phyloP scores from a whole-genome alignment of 2,797 vertebrate genomes.

The Dryobates pubescens region DNA sequence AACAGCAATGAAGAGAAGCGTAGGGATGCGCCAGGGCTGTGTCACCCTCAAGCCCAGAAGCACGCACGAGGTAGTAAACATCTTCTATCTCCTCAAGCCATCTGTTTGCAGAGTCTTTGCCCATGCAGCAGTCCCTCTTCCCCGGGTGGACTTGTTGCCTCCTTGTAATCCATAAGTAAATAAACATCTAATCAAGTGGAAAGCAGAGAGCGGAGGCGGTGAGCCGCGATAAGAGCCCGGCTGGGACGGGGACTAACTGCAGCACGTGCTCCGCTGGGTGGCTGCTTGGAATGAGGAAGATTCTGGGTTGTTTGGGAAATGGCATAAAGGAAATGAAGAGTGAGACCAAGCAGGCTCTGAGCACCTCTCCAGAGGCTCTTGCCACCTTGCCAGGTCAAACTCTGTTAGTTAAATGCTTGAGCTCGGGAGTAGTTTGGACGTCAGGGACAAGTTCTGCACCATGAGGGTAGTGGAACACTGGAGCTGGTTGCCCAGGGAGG shows the following conservation, averaged over 20 bases:
- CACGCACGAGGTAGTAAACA: background rate
- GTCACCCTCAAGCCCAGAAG: slow-evolving; percentile 1
- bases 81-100: background rate
- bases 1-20: background rate
- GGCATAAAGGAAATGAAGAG: background rate
- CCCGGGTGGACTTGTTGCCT: slow-evolving; percentile 23
- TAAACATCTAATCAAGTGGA: slow-evolving; percentile 28
- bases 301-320: background rate
- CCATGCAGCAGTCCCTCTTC: background rate
- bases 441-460: no score
- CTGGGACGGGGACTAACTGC: background rate
- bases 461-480: no score
- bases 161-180: slow-evolving; percentile 56
- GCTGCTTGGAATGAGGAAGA: background rate
- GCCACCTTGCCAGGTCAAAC: background rate
- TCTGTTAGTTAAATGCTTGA: background rate
- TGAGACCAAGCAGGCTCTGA: background rate
- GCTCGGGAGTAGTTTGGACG: background rate
- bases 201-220: background rate
- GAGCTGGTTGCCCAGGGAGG: no score
- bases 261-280: rapidly evolving
- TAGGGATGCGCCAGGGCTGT: background rate
- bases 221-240: background rate
- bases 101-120: slow-evolving; percentile 48
- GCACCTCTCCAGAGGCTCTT: background rate